Conservation (phyloP, 2,888 invertebrate genomes). For the Pammene aurita region DNA sequence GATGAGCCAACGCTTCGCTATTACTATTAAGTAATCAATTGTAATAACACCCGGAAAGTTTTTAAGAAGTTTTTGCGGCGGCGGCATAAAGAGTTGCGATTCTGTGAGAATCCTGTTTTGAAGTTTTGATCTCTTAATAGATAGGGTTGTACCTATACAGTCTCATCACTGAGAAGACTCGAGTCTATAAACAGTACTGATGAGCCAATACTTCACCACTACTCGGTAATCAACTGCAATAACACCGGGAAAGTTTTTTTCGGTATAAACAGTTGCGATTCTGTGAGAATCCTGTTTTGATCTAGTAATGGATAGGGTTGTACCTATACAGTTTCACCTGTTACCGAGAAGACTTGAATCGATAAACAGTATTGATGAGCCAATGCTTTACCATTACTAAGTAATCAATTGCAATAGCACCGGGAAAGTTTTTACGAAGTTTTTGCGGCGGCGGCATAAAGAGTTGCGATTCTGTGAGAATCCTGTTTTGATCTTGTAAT, state of each 20-base stretch:
- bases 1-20: neutral
- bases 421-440: slow-evolving; percentile 14
- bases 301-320: too few species aligned
- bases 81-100: slow-evolving; percentile 17
- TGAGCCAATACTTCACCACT: neutral
- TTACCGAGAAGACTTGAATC: too few species aligned
- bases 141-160: neutral
- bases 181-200: neutral
- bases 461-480: slow-evolving; percentile 6
- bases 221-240: neutral
- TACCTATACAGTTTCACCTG: too few species aligned
- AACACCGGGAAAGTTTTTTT: slow-evolving; percentile 18
- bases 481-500: neutral
- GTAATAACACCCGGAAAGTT: neutral
- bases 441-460: slow-evolving; percentile 31
- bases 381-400: too few species aligned
- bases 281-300: too few species aligned
- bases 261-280: too few species aligned
- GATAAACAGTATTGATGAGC: neutral
- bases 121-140: slow-evolving; percentile 2
- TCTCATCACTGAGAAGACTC: too few species aligned
- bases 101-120: neutral
- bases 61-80: slow-evolving; percentile 32
- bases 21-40: neutral
- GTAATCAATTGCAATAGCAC: neutral